A percentile compares a stretch with the other conserved stretches of the same genome.
These are phyloP conservation scores for Arenaria interpres DNA, from an alignment of 2,113 vertebrate genomes.

Conservation along the genomic window DNA sequence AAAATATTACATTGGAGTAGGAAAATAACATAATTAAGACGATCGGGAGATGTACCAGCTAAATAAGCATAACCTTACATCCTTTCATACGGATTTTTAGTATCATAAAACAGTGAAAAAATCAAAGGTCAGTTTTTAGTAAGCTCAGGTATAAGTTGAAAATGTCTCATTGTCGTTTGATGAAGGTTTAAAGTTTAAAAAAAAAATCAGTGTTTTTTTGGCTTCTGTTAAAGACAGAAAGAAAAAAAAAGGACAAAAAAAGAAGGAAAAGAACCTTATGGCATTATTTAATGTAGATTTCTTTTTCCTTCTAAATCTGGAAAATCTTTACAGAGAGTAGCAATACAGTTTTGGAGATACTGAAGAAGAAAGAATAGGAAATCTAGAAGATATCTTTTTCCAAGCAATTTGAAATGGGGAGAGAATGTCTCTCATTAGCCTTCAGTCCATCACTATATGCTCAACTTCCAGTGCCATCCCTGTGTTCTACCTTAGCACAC, in stretches of 20 bases:
- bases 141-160: background rate
- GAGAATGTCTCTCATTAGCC: background rate
- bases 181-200: background rate
- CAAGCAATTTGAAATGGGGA: background rate
- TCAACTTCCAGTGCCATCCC: background rate
- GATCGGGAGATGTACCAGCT: background rate
- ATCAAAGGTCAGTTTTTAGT: background rate
- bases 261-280: fast-evolving
- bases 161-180: background rate
- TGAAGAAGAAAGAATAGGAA: background rate
- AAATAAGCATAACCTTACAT: background rate
- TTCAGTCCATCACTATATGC: background rate
- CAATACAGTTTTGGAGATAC: background rate
- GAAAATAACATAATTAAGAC: constrained; percentile 29
- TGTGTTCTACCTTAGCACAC: background rate
- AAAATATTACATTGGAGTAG: background rate
- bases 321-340: background rate
- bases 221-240: background rate
- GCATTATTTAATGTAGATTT: background rate
- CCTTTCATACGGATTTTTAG: background rate
- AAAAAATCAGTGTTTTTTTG: fast-evolving
- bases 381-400: background rate
- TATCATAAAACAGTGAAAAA: background rate
- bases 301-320: background rate
- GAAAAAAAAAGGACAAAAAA: background rate